Evolutionary conservation across 2,888 invertebrate genomes (phyloP).

Genomic region (Oscheius onirici): DNA sequence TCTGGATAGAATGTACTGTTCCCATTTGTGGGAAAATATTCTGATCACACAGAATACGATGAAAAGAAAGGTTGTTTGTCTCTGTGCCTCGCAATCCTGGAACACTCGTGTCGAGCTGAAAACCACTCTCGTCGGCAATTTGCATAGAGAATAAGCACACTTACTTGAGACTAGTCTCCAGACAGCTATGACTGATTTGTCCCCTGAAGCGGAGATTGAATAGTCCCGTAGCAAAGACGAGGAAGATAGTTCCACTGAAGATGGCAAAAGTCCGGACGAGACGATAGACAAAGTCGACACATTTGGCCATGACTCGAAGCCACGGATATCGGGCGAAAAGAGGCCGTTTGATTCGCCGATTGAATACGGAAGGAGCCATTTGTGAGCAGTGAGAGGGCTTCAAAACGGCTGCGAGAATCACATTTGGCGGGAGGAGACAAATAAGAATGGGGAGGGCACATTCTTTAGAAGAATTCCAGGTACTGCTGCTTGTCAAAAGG

Average conservation of each 20-base stretch:
- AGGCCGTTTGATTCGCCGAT: background rate
- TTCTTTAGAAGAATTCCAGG: too few species aligned
- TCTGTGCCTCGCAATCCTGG: conserved; percentile 32
- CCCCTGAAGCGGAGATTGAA: conserved; percentile 36
- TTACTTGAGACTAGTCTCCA: background rate
- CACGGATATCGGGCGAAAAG: background rate
- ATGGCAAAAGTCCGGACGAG: conserved; percentile 7
- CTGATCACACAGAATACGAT: conserved; percentile 51
- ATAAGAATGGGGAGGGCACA: background rate
- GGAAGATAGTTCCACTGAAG: conserved; percentile 29
- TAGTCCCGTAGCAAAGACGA: conserved; percentile 36
- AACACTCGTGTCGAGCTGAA: conserved; percentile 23
- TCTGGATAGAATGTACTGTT: conserved; percentile 27
- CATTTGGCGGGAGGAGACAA: conserved; percentile 1
- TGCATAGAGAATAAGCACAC: background rate
- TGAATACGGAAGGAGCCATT: conserved; percentile 6
- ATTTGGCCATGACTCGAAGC: conserved; percentile 3
- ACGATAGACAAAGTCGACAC: conserved; percentile 22
- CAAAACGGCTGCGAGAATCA: background rate
- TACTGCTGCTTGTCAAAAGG: too few species aligned
- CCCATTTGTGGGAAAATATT: conserved; percentile 48
- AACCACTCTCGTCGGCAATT: background rate
- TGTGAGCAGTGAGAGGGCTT: background rate
- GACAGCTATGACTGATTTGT: conserved; percentile 31
- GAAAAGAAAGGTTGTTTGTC: conserved; percentile 44